Percentiles rank a stretch among this genome's conserved stretches.
These are phyloP conservation scores for Scomberomorus guttatus DNA, from an alignment of 2,797 vertebrate species.

Conservation along the genomic window DNA sequence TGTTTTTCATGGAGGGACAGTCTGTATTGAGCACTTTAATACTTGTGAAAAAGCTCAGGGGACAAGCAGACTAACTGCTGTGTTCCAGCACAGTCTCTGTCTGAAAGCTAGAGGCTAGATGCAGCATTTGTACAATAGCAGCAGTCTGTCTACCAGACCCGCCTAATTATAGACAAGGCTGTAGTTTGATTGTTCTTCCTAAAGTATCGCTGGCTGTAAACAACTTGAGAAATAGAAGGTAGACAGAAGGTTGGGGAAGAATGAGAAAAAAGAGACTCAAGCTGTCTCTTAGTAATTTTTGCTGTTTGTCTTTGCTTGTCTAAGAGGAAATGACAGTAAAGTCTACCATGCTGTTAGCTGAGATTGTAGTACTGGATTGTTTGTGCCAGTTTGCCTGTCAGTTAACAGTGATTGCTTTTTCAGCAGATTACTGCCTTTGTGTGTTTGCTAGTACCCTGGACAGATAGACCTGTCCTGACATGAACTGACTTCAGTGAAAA, in stretches of 20 bases:
- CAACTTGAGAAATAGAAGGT: constrained; percentile 3
- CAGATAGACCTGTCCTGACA: not conserved
- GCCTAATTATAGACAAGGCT: constrained; percentile 32
- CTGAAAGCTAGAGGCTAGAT: constrained; percentile 3
- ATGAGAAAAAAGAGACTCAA: not conserved
- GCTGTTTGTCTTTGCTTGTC: not conserved
- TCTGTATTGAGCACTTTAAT: constrained; percentile 48
- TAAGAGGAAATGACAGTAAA: not conserved
- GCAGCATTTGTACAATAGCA: constrained; percentile 39
- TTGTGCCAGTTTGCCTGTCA: constrained; percentile 5
- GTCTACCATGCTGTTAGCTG: constrained; percentile 2
- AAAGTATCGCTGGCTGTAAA: constrained; percentile 33
- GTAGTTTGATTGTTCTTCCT: constrained; percentile 18
- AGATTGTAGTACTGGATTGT: constrained; percentile 8
- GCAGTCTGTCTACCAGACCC: constrained; percentile 13
- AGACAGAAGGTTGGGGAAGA: not conserved
- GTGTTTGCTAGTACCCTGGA: not conserved
- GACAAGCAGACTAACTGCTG: constrained; percentile 38
- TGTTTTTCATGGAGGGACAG: constrained; percentile 34
- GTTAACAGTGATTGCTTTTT: constrained; percentile 11
- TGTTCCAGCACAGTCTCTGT: constrained; percentile 27
- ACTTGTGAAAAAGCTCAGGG: constrained; percentile 37
- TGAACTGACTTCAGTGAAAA: not conserved
- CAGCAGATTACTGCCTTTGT: not conserved
- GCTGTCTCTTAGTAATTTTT: not conserved